Evolutionary conservation across 2,113 vertebrate genomes (phyloP).

Genomic region (Ptilonorhynchus violaceus): DNA sequence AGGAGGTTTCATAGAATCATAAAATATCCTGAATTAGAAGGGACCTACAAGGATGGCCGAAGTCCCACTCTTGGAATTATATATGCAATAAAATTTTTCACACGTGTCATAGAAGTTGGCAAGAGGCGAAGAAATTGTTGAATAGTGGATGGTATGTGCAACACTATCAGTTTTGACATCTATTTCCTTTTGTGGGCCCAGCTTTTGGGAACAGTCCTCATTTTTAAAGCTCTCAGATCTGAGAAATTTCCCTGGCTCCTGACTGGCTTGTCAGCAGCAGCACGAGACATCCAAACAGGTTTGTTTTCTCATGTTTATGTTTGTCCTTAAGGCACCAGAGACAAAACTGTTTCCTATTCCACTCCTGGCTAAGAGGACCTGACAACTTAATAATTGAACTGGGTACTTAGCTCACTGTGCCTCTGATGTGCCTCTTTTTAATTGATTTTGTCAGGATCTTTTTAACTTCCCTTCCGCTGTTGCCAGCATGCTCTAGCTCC

Average conservation of each 20-base stretch:
- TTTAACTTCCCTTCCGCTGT: background rate
- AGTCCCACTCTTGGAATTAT: background rate
- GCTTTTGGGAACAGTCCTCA: background rate
- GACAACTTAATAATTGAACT: background rate
- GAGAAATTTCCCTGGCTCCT: background rate
- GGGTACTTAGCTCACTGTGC: background rate
- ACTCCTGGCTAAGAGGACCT: background rate
- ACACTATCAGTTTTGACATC: background rate
- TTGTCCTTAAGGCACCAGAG: background rate
- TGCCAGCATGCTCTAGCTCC: background rate
- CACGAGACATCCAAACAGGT: background rate
- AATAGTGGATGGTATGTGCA: background rate
- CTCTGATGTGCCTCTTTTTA: background rate
- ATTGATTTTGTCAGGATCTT: background rate
- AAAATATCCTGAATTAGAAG: background rate
- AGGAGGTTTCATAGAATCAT: background rate
- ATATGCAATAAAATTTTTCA: background rate
- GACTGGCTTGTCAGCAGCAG: background rate
- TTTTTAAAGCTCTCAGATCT: background rate
- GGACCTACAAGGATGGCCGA: background rate
- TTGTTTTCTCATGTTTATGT: background rate
- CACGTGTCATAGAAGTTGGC: accelerated
- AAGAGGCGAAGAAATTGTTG: background rate
- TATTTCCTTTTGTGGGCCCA: background rate
- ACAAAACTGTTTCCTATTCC: background rate